Evolutionary conservation across 2,888 invertebrate species (phyloP).

Genomic region (Augochlorella aurata): DNA sequence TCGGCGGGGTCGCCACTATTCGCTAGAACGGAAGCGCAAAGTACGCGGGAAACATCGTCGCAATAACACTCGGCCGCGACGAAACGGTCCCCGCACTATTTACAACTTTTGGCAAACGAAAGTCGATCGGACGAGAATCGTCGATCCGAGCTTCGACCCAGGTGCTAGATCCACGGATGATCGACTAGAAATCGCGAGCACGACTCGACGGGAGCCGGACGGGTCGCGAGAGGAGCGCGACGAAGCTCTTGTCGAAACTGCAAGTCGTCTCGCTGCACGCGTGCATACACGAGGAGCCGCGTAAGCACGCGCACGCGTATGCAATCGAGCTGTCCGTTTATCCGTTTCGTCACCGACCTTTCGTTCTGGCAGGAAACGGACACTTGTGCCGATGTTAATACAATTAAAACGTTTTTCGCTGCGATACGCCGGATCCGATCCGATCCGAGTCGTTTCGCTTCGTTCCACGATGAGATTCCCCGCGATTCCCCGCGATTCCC

Average conservation of each 20-base stretch:
- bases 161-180: no score
- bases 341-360: slow-evolving; percentile 35
- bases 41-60: neutral
- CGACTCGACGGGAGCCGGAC: neutral
- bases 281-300: slow-evolving; percentile 41
- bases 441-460: neutral
- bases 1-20: neutral
- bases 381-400: slow-evolving; percentile 69
- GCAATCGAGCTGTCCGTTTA: slow-evolving; percentile 29
- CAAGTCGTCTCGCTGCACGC: slow-evolving; percentile 33
- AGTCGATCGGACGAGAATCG: no score
- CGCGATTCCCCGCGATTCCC: neutral
- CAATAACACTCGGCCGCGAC: neutral
- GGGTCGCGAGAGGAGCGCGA: neutral
- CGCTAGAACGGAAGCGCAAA: neutral
- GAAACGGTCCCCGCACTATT: neutral
- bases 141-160: no score
- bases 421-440: slow-evolving; percentile 28
- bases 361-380: slow-evolving; percentile 70
- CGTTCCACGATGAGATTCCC: no score
- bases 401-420: slow-evolving; percentile 50
- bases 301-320: slow-evolving; percentile 53
- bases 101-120: no score
- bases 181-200: no score
- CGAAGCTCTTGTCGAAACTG: slow-evolving; percentile 40